Evolutionary conservation across 2,888 invertebrate species (phyloP), one percentile per base, ranked within the genome.

Genomic region (Anodontia alba): DNA sequence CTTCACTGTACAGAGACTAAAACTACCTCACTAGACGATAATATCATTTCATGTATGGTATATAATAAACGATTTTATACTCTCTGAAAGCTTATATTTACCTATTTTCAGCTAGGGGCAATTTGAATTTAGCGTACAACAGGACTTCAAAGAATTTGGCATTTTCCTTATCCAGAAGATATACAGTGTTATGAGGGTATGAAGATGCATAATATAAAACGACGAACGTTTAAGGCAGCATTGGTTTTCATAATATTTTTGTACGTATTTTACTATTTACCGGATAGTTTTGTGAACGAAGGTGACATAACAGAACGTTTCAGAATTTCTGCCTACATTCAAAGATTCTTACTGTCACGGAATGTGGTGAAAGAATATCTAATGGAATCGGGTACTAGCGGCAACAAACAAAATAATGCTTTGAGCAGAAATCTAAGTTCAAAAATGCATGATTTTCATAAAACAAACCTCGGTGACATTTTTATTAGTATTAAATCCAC

Each of bases 401-500:
- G n/a, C n/a, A 15, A 10, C 20, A 54, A 26, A 54, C 7, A 26
- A 20, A 29, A 2, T 5, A 10, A n/a, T n/a, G n/a, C n/a, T 2
- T 23, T 26, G 15, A 3, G 8, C 26, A 31, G 33, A 62, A 62
- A 62, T 33, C 2, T 29, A 62, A 62, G n/a, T n/a, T n/a, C 31
- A 29, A 15, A 10, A 23, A 57, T n/a, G 38, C 7, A n/a, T n/a
- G n/a, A n/a, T n/a, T n/a, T n/a, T 31, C 46, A 75, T 38, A 31
- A 23, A n/a, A 91, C 91, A 15, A 82, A 89, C 42, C 43, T 91
- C 12, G 73, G 82, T 54, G 98, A 98, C 95, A 96, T 99, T 92
- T 98, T 98, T 95, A 97, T 99, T 94, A 98, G 98, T 95, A 98
- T 99, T 76, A 99, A 99, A 95, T 98, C 99, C 84, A 97, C 98